Percentiles rank a stretch among this genome's conserved stretches.
Evolutionary conservation across 2,888 invertebrate genomes (phyloP).

Genomic region (Machimus rusticus): DNA sequence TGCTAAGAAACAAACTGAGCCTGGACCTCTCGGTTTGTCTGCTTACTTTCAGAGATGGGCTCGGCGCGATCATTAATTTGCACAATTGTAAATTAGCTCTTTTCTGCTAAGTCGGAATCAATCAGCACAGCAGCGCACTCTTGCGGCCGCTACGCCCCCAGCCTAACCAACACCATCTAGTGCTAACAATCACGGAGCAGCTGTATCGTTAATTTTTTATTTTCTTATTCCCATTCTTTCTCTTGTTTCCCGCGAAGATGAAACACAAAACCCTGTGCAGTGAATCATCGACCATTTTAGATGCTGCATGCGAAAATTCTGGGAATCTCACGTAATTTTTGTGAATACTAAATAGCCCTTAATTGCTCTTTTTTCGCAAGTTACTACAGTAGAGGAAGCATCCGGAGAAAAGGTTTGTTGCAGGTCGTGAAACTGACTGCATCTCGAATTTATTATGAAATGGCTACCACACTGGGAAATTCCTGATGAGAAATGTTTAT

Average conservation of each 20-base stretch:
- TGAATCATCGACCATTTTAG: conserved; percentile 16
- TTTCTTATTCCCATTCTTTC: background rate
- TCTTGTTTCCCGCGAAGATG: background rate
- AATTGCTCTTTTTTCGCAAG: background rate
- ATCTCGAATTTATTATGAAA: background rate
- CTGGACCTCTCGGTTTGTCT: background rate
- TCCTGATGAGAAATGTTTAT: background rate
- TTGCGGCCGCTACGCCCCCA: background rate
- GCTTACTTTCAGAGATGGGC: background rate
- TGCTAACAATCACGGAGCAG: background rate
- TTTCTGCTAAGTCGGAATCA: conserved; percentile 16
- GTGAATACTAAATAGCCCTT: background rate
- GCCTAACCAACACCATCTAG: background rate
- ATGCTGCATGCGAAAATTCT: conserved; percentile 16
- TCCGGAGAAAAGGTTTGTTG: background rate
- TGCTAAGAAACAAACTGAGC: background rate
- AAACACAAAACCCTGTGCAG: background rate
- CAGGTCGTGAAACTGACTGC: background rate
- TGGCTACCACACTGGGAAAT: background rate
- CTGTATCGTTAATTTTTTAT: background rate
- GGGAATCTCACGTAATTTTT: background rate
- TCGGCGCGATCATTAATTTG: conserved; percentile 13
- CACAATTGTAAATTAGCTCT: conserved; percentile 18
- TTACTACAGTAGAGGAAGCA: background rate
- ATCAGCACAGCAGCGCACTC: background rate